Evolutionary conservation across 2,113 vertebrate genomes (phyloP).

Genomic region (Pachycephala philippinensis): DNA sequence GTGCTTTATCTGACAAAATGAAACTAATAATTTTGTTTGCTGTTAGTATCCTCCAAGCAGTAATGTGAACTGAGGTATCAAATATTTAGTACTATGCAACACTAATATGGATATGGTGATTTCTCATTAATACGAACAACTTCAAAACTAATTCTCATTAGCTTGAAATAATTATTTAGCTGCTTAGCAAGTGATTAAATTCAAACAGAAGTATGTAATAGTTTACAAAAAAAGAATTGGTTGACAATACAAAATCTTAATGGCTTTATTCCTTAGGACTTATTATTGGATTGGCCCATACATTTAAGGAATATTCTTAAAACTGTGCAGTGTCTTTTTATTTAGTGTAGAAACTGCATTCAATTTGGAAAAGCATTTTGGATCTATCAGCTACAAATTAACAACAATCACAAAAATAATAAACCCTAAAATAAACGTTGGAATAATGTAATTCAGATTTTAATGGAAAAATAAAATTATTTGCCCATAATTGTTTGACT

Average conservation of each 20-base stretch:
- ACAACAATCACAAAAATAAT: conserved; percentile 18
- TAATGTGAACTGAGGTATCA: conserved; percentile 54
- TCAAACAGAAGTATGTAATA: conserved; percentile 54
- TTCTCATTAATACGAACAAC: conserved; percentile 69
- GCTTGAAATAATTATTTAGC: conserved; percentile 72
- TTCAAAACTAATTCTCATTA: conserved; percentile 69
- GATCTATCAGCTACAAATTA: conserved; percentile 1
- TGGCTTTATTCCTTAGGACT: conserved; percentile 60
- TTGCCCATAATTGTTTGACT: background rate
- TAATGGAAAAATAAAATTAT: conserved; percentile 24
- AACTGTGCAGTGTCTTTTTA: background rate
- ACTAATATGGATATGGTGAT: conserved; percentile 59
- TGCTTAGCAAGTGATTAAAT: conserved; percentile 70
- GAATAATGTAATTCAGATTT: background rate
- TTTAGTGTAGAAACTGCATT: background rate
- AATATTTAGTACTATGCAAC: conserved; percentile 62
- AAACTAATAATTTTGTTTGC: conserved; percentile 52
- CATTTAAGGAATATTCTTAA: conserved; percentile 17
- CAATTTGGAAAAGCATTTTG: background rate
- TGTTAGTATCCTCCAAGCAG: conserved; percentile 19
- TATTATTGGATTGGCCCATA: background rate
- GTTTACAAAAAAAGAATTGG: conserved; percentile 41
- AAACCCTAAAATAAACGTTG: background rate
- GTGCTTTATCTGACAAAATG: conserved; percentile 55
- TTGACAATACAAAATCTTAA: conserved; percentile 57